These are phyloP conservation scores for Eremobia ochroleuca DNA, from an alignment of 2,888 invertebrate genomes.

Conservation along the genomic window DNA sequence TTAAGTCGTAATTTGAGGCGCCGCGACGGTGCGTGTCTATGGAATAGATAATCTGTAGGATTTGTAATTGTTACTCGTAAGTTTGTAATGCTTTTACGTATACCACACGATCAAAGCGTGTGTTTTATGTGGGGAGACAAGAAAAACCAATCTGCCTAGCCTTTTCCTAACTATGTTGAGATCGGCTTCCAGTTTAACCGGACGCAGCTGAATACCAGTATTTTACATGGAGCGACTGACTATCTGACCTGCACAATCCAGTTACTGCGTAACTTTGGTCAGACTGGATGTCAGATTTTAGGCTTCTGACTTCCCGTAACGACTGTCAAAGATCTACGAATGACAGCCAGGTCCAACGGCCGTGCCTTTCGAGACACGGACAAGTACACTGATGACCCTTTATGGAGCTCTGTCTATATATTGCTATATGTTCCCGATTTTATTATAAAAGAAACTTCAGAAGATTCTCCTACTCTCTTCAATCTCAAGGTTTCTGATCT, in stretches of 20 bases:
- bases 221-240: neutral
- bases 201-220: neutral
- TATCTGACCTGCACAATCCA: neutral
- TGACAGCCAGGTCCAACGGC: neutral
- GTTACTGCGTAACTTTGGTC: neutral
- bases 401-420: too few relatives aligned
- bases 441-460: neutral
- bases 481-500: neutral
- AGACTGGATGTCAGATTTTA: too few relatives aligned
- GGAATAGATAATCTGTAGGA: slow-evolving; percentile 18
- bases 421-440: neutral
- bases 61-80: slow-evolving; percentile 31
- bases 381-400: neutral
- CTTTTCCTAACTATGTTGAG: neutral
- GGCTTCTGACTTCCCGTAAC: neutral
- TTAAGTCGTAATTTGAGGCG: slow-evolving; percentile 35
- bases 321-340: neutral
- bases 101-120: neutral
- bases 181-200: neutral
- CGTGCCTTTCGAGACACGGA: neutral
- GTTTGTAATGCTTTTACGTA: slow-evolving; percentile 23
- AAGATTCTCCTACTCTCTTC: neutral
- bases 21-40: slow-evolving; percentile 8
- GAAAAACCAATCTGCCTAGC: neutral
- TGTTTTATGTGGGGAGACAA: neutral